Conservation (phyloP, 1,140 invertebrate genomes). For the Doryteuthis pealeii region DNA sequence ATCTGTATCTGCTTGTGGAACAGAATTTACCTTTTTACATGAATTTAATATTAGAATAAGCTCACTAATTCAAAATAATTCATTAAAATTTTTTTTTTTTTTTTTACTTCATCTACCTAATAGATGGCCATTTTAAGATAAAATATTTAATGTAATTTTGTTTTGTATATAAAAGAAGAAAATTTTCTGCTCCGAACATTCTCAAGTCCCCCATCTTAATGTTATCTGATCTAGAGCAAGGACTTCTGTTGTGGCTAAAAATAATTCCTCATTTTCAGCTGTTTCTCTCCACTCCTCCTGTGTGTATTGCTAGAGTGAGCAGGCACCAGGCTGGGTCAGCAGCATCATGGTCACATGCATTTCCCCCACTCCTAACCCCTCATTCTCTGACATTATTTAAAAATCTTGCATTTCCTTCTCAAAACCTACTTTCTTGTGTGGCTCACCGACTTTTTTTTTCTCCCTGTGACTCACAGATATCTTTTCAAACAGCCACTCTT, state of each 20-base stretch:
- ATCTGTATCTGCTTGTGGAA: no score
- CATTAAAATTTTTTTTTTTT: no score
- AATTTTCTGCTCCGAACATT: no score
- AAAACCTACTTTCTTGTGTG: conserved; percentile 17
- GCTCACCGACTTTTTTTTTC: conserved; percentile 19
- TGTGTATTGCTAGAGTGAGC: conserved; percentile 12
- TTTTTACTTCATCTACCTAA: no score
- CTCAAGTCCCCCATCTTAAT: no score
- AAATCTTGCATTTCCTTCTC: conserved; percentile 22
- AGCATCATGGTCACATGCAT: conserved; percentile 14
- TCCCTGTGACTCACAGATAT: conserved; percentile 18
- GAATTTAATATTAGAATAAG: no score
- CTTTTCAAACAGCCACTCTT: conserved; percentile 5
- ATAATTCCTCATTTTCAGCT: conserved; percentile 11
- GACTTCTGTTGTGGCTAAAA: conserved; percentile 4
- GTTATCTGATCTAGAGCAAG: conserved; percentile 5
- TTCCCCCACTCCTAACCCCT: conserved; percentile 19
- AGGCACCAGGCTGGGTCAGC: conserved; percentile 19
- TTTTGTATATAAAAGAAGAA: no score
- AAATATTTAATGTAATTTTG: no score
- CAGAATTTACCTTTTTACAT: no score
- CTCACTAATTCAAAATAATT: no score
- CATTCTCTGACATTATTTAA: conserved; percentile 15
- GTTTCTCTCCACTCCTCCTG: conserved; percentile 15
- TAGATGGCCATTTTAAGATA: no score